Percentiles rank a stretch among this genome's conserved stretches.
Conservation (phyloP, 92 coral and sea anemone species). For the Palythoa grandiflora region DNA sequence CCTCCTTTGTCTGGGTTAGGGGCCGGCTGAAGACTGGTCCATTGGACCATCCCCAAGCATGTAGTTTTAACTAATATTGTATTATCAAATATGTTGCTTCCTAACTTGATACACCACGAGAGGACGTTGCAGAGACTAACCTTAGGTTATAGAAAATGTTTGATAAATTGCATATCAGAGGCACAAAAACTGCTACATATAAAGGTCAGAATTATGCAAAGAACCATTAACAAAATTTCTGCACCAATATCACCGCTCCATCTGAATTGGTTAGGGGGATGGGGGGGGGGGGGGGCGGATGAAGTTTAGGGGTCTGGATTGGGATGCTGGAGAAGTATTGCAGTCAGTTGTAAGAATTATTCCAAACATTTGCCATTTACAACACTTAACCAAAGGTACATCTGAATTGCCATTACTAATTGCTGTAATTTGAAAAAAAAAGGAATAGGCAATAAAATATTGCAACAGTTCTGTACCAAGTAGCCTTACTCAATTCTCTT, state of each 20-base stretch:
- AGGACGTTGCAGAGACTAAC: not conserved
- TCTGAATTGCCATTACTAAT: too few relatives aligned
- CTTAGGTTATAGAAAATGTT: slow-evolving; percentile 13
- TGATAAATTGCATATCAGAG: slow-evolving; percentile 18
- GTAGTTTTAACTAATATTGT: not conserved
- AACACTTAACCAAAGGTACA: not conserved
- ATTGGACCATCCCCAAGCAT: too few relatives aligned
- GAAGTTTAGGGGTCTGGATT: not conserved
- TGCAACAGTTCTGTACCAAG: too few relatives aligned
- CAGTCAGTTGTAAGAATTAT: not conserved
- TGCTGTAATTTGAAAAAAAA: not conserved
- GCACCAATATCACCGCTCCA: not conserved
- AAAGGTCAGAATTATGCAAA: not conserved
- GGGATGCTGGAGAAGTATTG: slow-evolving; percentile 6
- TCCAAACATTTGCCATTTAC: slow-evolving; percentile 3
- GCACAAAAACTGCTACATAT: not conserved
- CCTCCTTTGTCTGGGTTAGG: too few relatives aligned
- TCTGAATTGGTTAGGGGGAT: not conserved
- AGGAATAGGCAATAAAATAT: not conserved
- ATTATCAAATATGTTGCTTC: slow-evolving; percentile 20
- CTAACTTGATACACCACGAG: slow-evolving; percentile 23
- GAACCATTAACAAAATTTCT: not conserved
- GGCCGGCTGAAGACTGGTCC: too few relatives aligned
- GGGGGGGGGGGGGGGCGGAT: too few relatives aligned
- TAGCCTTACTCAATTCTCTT: too few relatives aligned